phyloP scores from a whole-genome alignment of 2,888 invertebrate species.

The Drosophila incognita region DNA sequence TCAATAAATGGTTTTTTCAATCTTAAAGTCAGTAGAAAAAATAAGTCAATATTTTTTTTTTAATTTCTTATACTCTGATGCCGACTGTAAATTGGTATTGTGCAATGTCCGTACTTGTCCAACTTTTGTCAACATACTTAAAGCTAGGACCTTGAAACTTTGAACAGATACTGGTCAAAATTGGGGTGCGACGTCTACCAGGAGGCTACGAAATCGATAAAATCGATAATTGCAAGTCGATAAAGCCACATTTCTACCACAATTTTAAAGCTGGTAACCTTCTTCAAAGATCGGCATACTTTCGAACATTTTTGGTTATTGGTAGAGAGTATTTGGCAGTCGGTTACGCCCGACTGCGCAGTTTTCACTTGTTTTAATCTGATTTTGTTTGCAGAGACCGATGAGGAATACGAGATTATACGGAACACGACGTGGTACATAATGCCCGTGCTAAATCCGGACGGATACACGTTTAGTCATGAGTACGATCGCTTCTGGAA shows the following conservation, averaged over 20 bases:
- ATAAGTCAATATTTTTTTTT: background rate
- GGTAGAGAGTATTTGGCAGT: background rate
- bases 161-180: too few species aligned
- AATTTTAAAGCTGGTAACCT: too few species aligned
- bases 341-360: too few species aligned
- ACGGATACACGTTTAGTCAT: slow-evolving; percentile 91
- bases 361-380: background rate
- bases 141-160: too few species aligned
- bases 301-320: background rate
- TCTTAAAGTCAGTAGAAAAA: background rate
- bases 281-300: background rate
- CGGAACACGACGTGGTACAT: slow-evolving; percentile 88
- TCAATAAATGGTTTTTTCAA: background rate
- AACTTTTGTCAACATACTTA: too few species aligned
- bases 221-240: too few species aligned
- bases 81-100: too few species aligned
- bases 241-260: too few species aligned
- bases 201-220: too few species aligned
- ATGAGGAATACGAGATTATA: slow-evolving; percentile 74
- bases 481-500: slow-evolving; percentile 91
- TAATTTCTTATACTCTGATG: too few species aligned
- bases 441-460: slow-evolving; percentile 91
- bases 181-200: too few species aligned
- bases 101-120: too few species aligned
- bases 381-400: slow-evolving; percentile 61